A percentile compares a stretch with the other conserved stretches of the same genome.
phyloP scores from a whole-genome alignment of 2,113 vertebrate genomes.

The Ophiodon elongatus region DNA sequence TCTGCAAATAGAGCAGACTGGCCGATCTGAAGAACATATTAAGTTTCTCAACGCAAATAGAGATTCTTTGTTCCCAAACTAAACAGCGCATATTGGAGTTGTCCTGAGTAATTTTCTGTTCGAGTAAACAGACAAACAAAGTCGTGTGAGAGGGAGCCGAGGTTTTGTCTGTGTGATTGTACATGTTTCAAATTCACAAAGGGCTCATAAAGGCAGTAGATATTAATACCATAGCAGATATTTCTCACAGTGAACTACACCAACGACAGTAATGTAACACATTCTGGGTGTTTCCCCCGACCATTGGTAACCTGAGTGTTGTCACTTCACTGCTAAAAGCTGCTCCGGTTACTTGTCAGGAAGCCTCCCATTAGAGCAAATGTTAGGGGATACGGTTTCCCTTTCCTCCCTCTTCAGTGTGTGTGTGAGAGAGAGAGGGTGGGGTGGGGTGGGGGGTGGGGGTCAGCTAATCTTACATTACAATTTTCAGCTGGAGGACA shows the following conservation, averaged over 20 bases:
- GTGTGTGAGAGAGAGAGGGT: neutral
- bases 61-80: constrained; percentile 10
- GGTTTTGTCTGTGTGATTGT: neutral
- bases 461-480: constrained; percentile 64
- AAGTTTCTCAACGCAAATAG: constrained; percentile 21
- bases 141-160: neutral
- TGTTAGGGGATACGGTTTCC: constrained; percentile 73
- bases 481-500: constrained; percentile 68
- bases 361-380: constrained; percentile 83
- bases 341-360: constrained; percentile 77
- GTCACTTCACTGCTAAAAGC: constrained; percentile 75
- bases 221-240: constrained; percentile 15
- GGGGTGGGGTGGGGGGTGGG: neutral
- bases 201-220: neutral
- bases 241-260: constrained; percentile 45
- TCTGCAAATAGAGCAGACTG: neutral
- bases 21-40: constrained; percentile 9
- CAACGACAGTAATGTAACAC: constrained; percentile 52
- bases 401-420: constrained; percentile 59
- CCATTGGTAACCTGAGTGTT: constrained; percentile 71
- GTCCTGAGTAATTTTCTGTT: neutral
- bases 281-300: constrained; percentile 68
- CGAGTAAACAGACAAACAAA: neutral
- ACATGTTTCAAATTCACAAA: neutral
- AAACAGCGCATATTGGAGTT: neutral